These are phyloP conservation scores for Harpagoxenus sublaevis DNA, from an alignment of 2,888 invertebrate species.

Conservation along the genomic window DNA sequence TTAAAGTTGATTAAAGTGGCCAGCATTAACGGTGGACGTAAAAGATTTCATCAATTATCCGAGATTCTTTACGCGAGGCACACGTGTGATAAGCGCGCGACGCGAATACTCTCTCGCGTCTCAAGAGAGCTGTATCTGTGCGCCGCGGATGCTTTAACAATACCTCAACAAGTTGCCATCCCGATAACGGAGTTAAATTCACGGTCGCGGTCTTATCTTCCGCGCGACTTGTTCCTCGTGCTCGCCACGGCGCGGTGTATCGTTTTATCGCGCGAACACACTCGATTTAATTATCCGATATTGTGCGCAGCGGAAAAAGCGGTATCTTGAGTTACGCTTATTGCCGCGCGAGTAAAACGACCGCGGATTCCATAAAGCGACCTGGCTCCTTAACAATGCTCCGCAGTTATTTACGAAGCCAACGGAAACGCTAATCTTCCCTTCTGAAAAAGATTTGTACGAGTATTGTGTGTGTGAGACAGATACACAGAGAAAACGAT, in stretches of 20 bases:
- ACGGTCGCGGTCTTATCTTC: slow-evolving; percentile 66
- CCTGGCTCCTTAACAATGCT: slow-evolving; percentile 38
- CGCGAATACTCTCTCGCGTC: neutral
- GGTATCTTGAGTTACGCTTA: slow-evolving; percentile 58
- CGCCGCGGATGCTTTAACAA: slow-evolving; percentile 56
- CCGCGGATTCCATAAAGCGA: slow-evolving; percentile 34
- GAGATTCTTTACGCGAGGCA: neutral
- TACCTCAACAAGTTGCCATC: slow-evolving; percentile 60
- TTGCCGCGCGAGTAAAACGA: slow-evolving; percentile 38
- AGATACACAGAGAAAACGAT: neutral
- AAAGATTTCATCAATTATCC: slow-evolving; percentile 22
- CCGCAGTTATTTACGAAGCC: slow-evolving; percentile 28
- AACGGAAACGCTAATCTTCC: neutral
- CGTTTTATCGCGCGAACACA: slow-evolving; percentile 67
- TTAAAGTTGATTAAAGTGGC: neutral
- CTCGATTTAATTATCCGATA: slow-evolving; percentile 72
- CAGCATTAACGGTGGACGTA: neutral
- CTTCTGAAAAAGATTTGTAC: neutral
- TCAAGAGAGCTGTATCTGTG: slow-evolving; percentile 3
- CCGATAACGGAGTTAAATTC: slow-evolving; percentile 68
- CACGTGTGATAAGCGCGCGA: slow-evolving; percentile 22
- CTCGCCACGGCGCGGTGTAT: slow-evolving; percentile 47
- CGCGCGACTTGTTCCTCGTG: slow-evolving; percentile 57
- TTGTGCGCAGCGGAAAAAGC: slow-evolving; percentile 38
- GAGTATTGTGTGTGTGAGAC: neutral